Evolutionary conservation across 2,113 vertebrate species (phyloP).

Genomic region (Hippocampus mohnikei): DNA sequence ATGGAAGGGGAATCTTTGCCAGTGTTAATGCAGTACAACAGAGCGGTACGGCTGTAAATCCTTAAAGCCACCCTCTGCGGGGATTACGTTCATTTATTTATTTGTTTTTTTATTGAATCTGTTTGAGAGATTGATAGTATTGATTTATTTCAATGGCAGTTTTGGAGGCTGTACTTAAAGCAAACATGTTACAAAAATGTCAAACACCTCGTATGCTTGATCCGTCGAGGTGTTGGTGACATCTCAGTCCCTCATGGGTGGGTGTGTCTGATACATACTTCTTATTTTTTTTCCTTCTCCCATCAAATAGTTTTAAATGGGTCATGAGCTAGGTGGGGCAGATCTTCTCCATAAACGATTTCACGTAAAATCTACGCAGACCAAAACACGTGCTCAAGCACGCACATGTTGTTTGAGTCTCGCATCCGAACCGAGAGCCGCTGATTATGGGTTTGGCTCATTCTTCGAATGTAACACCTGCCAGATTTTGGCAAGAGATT

Average conservation of each 20-base stretch:
- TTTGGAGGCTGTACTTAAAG: background rate
- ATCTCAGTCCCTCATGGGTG: background rate
- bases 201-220: background rate
- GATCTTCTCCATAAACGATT: slow-evolving; percentile 28
- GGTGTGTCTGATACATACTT: background rate
- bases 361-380: slow-evolving; percentile 27
- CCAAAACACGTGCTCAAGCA: background rate
- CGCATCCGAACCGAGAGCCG: background rate
- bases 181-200: background rate
- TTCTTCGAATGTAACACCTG: background rate
- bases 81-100: background rate
- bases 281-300: background rate
- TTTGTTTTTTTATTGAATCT: background rate
- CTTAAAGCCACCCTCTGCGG: background rate
- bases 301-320: slow-evolving; percentile 33
- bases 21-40: background rate
- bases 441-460: background rate
- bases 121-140: background rate
- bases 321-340: slow-evolving; percentile 44
- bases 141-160: background rate
- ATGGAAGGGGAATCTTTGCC: background rate
- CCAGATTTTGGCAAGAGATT: background rate
- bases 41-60: background rate
- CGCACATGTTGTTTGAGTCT: background rate
- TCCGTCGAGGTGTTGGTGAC: background rate